Percentiles rank a stretch among this genome's conserved stretches.
phyloP scores from a whole-genome alignment of 1,140 invertebrate genomes.

The Drosophila grimshawi region DNA sequence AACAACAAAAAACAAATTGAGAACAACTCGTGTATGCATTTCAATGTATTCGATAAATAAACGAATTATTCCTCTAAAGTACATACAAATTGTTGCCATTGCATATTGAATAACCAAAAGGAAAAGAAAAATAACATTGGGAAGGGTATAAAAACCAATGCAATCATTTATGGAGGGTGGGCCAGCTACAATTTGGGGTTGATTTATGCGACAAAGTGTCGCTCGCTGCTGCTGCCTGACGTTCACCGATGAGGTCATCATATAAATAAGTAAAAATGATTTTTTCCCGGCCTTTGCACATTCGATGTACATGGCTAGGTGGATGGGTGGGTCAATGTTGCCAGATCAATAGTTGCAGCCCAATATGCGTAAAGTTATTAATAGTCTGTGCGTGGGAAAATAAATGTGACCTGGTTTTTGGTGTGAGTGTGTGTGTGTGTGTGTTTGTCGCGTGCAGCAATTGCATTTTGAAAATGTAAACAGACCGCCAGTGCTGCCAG shows the following conservation, averaged over 20 bases:
- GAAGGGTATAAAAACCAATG: not conserved
- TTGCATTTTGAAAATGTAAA: slow-evolving; percentile 34
- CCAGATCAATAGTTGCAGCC: not conserved
- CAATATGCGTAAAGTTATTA: slow-evolving; percentile 1
- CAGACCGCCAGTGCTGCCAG: slow-evolving; percentile 21
- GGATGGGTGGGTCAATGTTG: not conserved
- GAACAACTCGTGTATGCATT: slow-evolving; percentile 84
- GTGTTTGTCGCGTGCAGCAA: not conserved
- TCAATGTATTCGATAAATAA: slow-evolving; percentile 85
- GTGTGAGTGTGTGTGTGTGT: no score
- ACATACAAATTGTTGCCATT: slow-evolving; percentile 51
- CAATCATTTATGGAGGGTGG: not conserved
- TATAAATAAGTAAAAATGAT: not conserved
- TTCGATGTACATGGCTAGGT: not conserved
- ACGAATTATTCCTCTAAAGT: slow-evolving; percentile 83
- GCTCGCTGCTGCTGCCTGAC: not conserved
- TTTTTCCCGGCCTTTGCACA: not conserved
- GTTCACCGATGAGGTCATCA: slow-evolving; percentile 17
- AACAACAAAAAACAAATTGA: slow-evolving; percentile 67
- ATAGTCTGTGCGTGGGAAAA: not conserved
- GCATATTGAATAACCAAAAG: slow-evolving; percentile 11
- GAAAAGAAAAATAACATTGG: no score
- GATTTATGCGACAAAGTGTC: not conserved
- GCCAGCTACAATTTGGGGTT: slow-evolving; percentile 5
- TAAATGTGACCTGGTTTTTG: slow-evolving; percentile 15